Conservation (phyloP, 2,888 invertebrate genomes). For the Teinopalpus imperialis region DNA sequence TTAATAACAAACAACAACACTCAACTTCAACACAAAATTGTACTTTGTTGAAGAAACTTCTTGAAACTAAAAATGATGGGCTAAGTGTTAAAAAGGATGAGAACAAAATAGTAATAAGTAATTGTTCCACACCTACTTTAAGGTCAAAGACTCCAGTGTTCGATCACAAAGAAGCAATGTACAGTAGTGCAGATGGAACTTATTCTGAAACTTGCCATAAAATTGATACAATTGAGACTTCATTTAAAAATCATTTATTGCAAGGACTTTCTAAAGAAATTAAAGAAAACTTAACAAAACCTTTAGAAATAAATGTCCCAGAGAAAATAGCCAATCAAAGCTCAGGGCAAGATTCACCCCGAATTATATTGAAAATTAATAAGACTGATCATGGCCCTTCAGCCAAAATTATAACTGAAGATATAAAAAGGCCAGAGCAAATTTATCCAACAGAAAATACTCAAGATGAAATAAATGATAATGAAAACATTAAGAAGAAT, state of each 20-base stretch:
- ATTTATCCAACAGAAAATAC: constrained; percentile 48
- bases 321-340: constrained; percentile 62
- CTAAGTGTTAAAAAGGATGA: constrained; percentile 45
- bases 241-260: constrained; percentile 40
- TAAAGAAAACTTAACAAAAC: constrained; percentile 61
- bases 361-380: constrained; percentile 85
- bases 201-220: constrained; percentile 37
- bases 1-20: constrained; percentile 41
- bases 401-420: constrained; percentile 75
- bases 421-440: constrained; percentile 50
- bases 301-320: constrained; percentile 72
- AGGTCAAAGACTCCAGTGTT: constrained; percentile 12
- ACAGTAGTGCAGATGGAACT: constrained; percentile 34
- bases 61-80: constrained; percentile 62
- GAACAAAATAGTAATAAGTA: constrained; percentile 37
- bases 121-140: constrained; percentile 35
- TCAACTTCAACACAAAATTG: constrained; percentile 57
- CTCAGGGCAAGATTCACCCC: constrained; percentile 76
- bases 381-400: constrained; percentile 81
- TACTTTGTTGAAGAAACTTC: constrained; percentile 67
- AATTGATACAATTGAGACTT: constrained; percentile 35
- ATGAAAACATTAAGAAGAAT: constrained; percentile 50
- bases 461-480: constrained; percentile 53
- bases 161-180: constrained; percentile 11
- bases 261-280: constrained; percentile 51